Percentiles rank a stretch among this genome's conserved stretches.
These are phyloP conservation scores for Python bivittatus DNA, from an alignment of 2,113 vertebrate species.

Conservation along the genomic window DNA sequence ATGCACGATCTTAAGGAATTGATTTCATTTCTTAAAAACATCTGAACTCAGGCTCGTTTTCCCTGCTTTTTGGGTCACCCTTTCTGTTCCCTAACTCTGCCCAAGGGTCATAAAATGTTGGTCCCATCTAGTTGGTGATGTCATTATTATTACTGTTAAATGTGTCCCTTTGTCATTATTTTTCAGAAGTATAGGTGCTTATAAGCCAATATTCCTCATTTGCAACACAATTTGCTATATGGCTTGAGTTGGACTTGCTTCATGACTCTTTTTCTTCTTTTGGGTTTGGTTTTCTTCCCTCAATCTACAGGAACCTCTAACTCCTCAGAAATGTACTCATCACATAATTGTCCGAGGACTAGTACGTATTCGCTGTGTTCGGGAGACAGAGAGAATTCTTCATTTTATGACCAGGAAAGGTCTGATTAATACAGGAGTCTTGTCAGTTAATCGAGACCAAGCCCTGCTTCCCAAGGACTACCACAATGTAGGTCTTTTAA, in stretches of 20 bases:
- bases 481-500: conserved; percentile 76
- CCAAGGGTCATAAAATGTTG: not conserved
- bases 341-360: conserved; percentile 91
- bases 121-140: not conserved
- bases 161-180: not conserved
- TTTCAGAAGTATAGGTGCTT: conserved; percentile 8
- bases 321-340: conserved; percentile 84
- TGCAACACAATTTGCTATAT: conserved; percentile 12
- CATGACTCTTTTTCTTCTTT: not conserved
- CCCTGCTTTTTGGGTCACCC: not conserved
- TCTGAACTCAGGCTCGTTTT: not conserved
- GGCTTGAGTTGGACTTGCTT: not conserved
- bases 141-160: not conserved
- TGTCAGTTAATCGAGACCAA: conserved; percentile 76
- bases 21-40: not conserved
- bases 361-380: conserved; percentile 91
- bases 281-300: conserved; percentile 29
- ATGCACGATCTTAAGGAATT: not conserved
- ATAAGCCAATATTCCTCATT: not conserved
- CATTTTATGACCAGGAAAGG: conserved; percentile 96
- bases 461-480: conserved; percentile 87
- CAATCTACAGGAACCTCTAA: conserved; percentile 86
- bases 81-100: not conserved
- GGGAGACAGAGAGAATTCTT: conserved; percentile 91
- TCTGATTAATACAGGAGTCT: conserved; percentile 92